These are phyloP conservation scores for Acanthis flammea DNA, from an alignment of 2,797 vertebrate genomes.

Conservation along the genomic window DNA sequence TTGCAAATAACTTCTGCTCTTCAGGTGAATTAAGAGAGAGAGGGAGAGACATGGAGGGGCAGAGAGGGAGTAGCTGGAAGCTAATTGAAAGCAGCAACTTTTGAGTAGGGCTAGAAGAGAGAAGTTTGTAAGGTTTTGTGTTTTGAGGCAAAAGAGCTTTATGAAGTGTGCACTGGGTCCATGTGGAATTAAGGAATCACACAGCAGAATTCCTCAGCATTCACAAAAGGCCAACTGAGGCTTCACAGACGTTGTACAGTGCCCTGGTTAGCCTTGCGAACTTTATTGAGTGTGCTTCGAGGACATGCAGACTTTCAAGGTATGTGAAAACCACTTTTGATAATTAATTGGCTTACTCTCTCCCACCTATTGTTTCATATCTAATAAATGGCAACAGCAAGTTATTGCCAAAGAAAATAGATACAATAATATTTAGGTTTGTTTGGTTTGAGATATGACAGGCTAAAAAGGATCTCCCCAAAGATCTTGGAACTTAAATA, in stretches of 20 bases:
- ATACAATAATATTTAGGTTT: neutral
- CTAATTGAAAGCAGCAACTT: constrained; percentile 5
- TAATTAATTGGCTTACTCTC: constrained; percentile 17
- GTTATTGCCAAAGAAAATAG: neutral
- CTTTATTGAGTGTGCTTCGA: constrained; percentile 33
- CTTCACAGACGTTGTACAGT: neutral
- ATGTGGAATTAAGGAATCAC: neutral
- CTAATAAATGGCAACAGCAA: neutral
- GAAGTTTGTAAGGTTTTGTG: neutral
- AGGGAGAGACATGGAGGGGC: neutral
- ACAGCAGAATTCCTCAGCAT: neutral
- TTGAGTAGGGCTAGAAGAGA: neutral
- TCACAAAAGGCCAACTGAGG: neutral
- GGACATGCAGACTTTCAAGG: constrained; percentile 14
- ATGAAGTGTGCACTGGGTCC: constrained; percentile 27
- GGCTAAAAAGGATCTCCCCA: neutral
- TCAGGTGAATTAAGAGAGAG: neutral
- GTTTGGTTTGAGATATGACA: neutral
- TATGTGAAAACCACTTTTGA: neutral
- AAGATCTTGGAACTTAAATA: neutral
- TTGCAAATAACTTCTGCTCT: neutral
- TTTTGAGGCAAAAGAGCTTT: neutral
- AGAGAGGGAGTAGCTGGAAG: neutral
- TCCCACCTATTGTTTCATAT: neutral
- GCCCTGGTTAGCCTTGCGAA: neutral